These are phyloP conservation scores for Percopsis transmontana DNA, from an alignment of 2,113 vertebrate species.

Conservation along the genomic window DNA sequence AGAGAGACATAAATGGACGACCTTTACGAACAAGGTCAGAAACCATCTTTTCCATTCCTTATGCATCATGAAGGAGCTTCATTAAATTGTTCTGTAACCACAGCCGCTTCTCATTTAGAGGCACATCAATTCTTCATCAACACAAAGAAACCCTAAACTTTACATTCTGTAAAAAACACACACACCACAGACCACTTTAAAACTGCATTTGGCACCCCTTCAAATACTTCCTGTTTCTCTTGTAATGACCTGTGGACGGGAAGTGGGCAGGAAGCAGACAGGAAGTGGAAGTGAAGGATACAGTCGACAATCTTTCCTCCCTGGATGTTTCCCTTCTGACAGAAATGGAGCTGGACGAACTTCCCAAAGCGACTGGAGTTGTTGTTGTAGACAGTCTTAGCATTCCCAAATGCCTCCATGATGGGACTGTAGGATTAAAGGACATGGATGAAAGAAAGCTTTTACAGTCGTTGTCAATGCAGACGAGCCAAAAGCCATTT, in stretches of 20 bases:
- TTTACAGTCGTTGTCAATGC: background rate
- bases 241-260: background rate
- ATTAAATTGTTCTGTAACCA: too few relatives aligned
- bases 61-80: too few relatives aligned
- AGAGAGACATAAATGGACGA: too few relatives aligned
- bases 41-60: too few relatives aligned
- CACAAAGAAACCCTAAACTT: background rate
- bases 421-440: slow-evolving; percentile 84
- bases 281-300: slow-evolving; percentile 82
- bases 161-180: background rate
- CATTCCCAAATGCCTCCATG: slow-evolving; percentile 98
- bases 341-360: slow-evolving; percentile 94
- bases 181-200: slow-evolving; percentile 2
- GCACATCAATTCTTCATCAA: background rate
- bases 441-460: background rate
- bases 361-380: slow-evolving; percentile 99
- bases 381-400: slow-evolving; percentile 97
- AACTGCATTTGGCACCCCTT: background rate
- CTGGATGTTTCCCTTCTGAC: slow-evolving; percentile 95
- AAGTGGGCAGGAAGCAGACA: background rate
- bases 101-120: too few relatives aligned
- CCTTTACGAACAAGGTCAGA: too few relatives aligned
- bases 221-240: slow-evolving; percentile 15
- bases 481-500: background rate
- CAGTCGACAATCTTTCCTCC: slow-evolving; percentile 96